Evolutionary conservation across 92 coral and sea anemone genomes (phyloP).

Genomic region (Umimayanthus kanabou): DNA sequence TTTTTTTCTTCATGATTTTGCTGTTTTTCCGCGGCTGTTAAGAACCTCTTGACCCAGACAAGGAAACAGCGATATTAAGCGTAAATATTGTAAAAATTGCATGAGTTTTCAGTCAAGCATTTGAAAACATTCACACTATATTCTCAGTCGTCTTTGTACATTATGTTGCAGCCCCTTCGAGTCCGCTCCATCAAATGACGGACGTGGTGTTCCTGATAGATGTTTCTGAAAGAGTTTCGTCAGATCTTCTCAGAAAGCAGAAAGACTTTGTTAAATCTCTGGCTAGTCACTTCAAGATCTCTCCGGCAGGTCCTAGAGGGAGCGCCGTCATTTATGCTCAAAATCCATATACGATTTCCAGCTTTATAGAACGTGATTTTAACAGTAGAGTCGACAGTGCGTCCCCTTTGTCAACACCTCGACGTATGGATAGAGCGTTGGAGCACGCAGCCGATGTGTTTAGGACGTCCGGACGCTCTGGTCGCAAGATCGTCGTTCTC

Average conservation of each 20-base stretch:
- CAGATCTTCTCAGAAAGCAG: constrained; percentile 64
- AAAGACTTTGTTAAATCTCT: constrained; percentile 76
- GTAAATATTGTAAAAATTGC: too few relatives aligned
- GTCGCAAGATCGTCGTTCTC: constrained; percentile 77
- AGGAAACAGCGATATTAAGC: too few relatives aligned
- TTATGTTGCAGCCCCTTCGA: constrained; percentile 45
- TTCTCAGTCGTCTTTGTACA: constrained; percentile 1
- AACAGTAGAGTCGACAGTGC: constrained; percentile 52
- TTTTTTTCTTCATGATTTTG: too few relatives aligned
- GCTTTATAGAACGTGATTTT: constrained; percentile 54
- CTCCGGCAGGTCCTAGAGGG: constrained; percentile 63
- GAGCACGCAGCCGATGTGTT: constrained; percentile 59
- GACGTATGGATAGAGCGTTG: constrained; percentile 71
- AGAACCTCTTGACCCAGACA: too few relatives aligned
- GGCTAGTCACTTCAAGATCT: constrained; percentile 57
- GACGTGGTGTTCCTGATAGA: constrained; percentile 80
- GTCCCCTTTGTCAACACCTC: constrained; percentile 23
- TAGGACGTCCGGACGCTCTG: constrained; percentile 60
- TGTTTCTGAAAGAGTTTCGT: constrained; percentile 67
- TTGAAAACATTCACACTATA: too few relatives aligned
- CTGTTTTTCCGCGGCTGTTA: too few relatives aligned
- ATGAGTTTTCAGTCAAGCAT: too few relatives aligned
- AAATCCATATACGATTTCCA: constrained; percentile 50
- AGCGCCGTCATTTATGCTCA: constrained; percentile 63
- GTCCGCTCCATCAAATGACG: constrained; percentile 39